A percentile compares a stretch with the other conserved stretches of the same genome.
Conservation (phyloP, 2,113 vertebrate species). For the Ctenomys sociabilis region DNA sequence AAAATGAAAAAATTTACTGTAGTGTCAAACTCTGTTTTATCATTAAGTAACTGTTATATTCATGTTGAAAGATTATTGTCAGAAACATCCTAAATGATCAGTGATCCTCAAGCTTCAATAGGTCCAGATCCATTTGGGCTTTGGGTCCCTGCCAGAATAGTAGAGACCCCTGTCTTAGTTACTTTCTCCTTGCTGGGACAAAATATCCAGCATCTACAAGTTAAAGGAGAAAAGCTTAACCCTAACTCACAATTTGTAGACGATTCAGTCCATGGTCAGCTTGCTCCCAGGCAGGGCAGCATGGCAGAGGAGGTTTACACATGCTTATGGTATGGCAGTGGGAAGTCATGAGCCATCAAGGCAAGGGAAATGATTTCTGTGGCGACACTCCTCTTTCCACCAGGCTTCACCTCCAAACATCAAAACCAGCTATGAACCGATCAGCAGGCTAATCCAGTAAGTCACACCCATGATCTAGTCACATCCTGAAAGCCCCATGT, state of each 20-base stretch:
- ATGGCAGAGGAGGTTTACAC: neutral
- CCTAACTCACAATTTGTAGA: neutral
- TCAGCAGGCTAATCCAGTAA: neutral
- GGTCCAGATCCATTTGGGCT: neutral
- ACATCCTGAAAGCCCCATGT: neutral
- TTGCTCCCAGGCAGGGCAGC: neutral
- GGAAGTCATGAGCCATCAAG: neutral
- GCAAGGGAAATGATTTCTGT: neutral
- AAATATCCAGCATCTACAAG: neutral
- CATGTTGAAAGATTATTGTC: neutral
- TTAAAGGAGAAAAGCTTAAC: neutral
- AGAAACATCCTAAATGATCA: slow-evolving; percentile 8
- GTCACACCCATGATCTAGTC: neutral
- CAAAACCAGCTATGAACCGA: neutral
- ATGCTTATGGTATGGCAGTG: neutral
- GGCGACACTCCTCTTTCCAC: neutral
- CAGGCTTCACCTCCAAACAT: neutral
- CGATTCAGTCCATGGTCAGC: neutral
- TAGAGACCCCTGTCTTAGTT: neutral
- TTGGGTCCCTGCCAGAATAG: neutral
- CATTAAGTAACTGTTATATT: neutral
- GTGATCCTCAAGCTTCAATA: neutral
- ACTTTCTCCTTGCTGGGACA: neutral
- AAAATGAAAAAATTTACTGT: slow-evolving; percentile 20
- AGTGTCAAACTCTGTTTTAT: neutral